A percentile compares a stretch with the other conserved stretches of the same genome.
phyloP scores from a whole-genome alignment of 1,140 invertebrate species.

The Solenopsis invicta region DNA sequence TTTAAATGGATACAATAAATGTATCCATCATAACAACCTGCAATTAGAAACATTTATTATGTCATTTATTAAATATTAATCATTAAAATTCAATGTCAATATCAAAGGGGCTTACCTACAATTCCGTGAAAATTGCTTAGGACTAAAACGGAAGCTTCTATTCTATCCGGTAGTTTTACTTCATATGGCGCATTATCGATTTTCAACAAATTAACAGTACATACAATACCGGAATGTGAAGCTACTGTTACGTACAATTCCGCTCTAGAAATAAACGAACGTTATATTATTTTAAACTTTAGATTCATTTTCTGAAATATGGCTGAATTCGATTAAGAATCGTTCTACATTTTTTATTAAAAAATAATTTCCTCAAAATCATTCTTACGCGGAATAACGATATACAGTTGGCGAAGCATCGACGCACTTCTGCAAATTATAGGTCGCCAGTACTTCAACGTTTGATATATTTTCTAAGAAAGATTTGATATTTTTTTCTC shows the following conservation, averaged over 20 bases:
- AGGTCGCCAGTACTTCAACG: conserved; percentile 79
- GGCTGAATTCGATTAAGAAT: neutral
- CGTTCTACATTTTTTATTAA: neutral
- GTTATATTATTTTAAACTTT: neutral
- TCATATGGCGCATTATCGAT: conserved; percentile 78
- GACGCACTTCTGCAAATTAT: conserved; percentile 91
- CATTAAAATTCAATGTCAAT: neutral
- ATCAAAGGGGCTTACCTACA: conserved; percentile 77
- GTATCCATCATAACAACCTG: conserved; percentile 90
- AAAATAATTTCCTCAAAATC: neutral
- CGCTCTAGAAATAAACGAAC: conserved; percentile 79
- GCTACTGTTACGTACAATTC: conserved; percentile 86
- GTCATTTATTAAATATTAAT: neutral
- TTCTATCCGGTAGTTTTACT: conserved; percentile 86
- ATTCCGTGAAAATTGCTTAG: conserved; percentile 79
- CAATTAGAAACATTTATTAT: conserved; percentile 72
- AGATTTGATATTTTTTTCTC: conserved; percentile 8
- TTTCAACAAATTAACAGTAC: conserved; percentile 85
- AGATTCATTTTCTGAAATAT: neutral
- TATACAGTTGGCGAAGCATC: conserved; percentile 90
- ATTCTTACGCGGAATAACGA: conserved; percentile 86
- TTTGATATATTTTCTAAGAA: conserved; percentile 56
- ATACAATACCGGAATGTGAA: conserved; percentile 89
- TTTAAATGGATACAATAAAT: conserved; percentile 89
- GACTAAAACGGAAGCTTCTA: conserved; percentile 87